A percentile compares a stretch with the other conserved stretches of the same genome.
phyloP scores from a whole-genome alignment of 2,113 vertebrate genomes.

The Catagonus wagneri region DNA sequence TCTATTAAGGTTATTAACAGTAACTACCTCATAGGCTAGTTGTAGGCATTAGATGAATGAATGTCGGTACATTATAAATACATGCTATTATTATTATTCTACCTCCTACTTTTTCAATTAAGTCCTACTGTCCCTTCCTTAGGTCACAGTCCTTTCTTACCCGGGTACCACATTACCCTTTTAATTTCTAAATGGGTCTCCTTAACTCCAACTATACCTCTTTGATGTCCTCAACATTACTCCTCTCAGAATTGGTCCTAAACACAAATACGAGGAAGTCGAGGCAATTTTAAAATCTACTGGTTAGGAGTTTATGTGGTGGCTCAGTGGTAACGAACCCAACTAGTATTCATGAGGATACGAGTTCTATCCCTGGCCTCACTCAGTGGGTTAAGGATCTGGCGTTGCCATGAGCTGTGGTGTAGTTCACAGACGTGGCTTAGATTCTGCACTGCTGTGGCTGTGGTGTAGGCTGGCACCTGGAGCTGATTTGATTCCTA shows the following conservation, averaged over 20 bases:
- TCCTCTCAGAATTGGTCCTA: background rate
- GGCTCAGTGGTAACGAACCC: too few species aligned
- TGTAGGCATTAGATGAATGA: background rate
- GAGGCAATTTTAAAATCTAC: background rate
- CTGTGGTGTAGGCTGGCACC: too few species aligned
- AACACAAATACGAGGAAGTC: slow-evolving; percentile 37
- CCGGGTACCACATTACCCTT: background rate
- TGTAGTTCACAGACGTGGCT: too few species aligned
- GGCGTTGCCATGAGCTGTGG: too few species aligned
- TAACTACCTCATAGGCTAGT: background rate
- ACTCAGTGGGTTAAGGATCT: too few species aligned
- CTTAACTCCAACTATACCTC: background rate
- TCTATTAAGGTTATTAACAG: background rate
- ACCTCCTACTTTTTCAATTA: slow-evolving; percentile 10
- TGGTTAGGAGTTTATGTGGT: background rate
- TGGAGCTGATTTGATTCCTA: too few species aligned
- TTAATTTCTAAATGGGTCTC: background rate
- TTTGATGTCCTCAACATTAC: background rate
- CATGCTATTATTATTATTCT: background rate
- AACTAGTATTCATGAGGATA: too few species aligned
- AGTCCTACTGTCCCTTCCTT: background rate
- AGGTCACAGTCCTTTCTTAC: background rate
- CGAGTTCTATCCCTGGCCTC: too few species aligned
- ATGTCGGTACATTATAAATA: slow-evolving; percentile 22
- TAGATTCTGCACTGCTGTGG: too few species aligned